Evolutionary conservation across 2,113 vertebrate genomes (phyloP).

Genomic region (Limnothrissa miodon): DNA sequence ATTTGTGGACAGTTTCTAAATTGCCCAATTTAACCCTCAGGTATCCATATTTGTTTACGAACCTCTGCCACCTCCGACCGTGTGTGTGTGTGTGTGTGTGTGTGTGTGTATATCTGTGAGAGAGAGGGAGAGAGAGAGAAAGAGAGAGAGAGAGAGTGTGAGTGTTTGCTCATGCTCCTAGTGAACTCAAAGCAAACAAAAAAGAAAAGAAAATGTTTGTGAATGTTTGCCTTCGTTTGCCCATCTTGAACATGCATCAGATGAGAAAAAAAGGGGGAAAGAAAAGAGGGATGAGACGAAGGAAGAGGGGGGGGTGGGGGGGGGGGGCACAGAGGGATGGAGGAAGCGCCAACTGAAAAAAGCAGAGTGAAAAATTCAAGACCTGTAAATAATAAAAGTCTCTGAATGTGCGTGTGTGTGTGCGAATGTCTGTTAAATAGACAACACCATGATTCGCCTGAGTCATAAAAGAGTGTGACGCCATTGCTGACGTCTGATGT

Average conservation of each 20-base stretch:
- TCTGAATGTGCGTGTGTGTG: background rate
- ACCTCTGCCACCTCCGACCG: no score
- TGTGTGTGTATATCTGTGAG: no score
- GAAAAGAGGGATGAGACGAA: slow-evolving; percentile 27
- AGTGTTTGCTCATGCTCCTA: no score
- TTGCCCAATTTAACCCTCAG: no score
- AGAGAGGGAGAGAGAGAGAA: no score
- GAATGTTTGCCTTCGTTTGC: no score
- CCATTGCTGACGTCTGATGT: slow-evolving; percentile 20
- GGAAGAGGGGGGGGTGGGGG: background rate
- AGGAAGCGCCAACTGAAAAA: background rate
- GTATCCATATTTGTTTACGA: no score
- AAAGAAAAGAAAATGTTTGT: no score
- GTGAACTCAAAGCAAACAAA: no score
- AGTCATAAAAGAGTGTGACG: slow-evolving; percentile 15
- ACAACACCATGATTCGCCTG: background rate
- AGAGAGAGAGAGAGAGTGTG: no score
- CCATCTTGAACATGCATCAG: background rate
- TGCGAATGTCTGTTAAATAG: background rate
- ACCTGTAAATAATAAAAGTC: background rate
- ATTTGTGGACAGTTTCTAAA: no score
- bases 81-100: no score
- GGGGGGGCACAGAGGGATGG: background rate
- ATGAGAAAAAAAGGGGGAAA: background rate
- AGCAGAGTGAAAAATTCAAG: background rate